Conservation (phyloP, 2,888 invertebrate genomes). For the Vannuccia rotundouncinata region DNA sequence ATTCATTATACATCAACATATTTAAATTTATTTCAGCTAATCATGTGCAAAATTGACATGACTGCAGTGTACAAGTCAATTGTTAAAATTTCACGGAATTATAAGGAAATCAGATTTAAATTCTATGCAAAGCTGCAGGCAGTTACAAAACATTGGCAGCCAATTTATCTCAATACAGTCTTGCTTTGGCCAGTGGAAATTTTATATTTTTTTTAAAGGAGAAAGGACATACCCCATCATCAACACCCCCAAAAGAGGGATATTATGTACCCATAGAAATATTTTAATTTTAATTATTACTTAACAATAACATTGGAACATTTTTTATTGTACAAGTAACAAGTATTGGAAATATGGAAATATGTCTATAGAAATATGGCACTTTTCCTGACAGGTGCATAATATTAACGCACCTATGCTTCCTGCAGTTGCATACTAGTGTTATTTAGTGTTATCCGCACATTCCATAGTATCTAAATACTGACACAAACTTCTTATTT, state of each 20-base stretch:
- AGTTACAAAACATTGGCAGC: slow-evolving; percentile 7
- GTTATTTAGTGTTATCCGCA: neutral
- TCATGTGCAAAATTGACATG: neutral
- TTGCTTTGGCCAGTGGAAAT: slow-evolving; percentile 23
- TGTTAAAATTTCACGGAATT: too few species aligned
- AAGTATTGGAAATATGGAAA: neutral
- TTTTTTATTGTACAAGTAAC: slow-evolving; percentile 18
- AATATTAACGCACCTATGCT: neutral
- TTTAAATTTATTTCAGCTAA: neutral
- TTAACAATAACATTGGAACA: slow-evolving; percentile 19
- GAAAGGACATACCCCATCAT: slow-evolving; percentile 19
- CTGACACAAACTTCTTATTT: neutral
- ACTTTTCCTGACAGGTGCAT: neutral
- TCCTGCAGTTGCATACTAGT: neutral
- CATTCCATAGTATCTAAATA: neutral
- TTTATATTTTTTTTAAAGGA: slow-evolving; percentile 16
- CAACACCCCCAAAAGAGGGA: neutral
- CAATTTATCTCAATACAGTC: slow-evolving; percentile 6
- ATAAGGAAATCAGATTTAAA: neutral
- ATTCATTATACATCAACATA: neutral
- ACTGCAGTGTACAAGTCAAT: neutral
- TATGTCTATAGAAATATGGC: neutral
- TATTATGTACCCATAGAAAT: slow-evolving; percentile 7
- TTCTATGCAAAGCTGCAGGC: slow-evolving; percentile 21
- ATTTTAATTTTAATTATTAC: neutral